phyloP scores from a whole-genome alignment of 2,888 invertebrate genomes.

The Tipula confusa region DNA sequence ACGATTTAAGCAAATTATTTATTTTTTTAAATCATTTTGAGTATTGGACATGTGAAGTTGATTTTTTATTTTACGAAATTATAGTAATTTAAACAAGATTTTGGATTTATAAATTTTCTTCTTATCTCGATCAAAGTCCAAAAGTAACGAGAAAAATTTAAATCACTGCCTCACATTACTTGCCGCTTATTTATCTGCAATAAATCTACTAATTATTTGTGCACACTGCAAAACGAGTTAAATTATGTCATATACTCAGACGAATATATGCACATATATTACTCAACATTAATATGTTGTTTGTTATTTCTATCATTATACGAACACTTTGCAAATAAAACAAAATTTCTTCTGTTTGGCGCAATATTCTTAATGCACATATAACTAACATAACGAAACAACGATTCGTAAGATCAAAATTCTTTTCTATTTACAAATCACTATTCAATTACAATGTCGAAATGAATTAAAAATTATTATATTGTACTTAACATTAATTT shows the following conservation, averaged over 20 bases:
- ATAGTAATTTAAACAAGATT: not conserved
- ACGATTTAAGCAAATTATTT: not conserved
- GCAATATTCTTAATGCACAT: not conserved
- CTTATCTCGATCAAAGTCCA: not conserved
- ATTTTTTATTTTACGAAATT: not conserved
- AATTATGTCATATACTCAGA: not conserved
- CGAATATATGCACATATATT: not conserved
- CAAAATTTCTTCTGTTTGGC: not conserved
- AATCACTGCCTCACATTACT: not conserved
- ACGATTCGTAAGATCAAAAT: no score
- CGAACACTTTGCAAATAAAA: not conserved
- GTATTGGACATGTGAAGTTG: not conserved
- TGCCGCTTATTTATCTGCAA: not conserved
- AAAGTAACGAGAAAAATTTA: not conserved
- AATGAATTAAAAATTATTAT: not conserved
- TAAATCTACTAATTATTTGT: not conserved
- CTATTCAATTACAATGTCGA: not conserved
- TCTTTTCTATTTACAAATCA: not conserved
- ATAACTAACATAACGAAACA: not conserved
- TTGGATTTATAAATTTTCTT: not conserved
- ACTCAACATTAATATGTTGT: not conserved
- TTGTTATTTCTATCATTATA: not conserved
- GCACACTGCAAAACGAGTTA: not conserved
- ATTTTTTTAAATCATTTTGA: not conserved
- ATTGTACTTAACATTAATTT: not conserved